Base-by-base conservation (phyloP, 2,888 invertebrate genomes). In the Eupeodes luniger region DNA sequence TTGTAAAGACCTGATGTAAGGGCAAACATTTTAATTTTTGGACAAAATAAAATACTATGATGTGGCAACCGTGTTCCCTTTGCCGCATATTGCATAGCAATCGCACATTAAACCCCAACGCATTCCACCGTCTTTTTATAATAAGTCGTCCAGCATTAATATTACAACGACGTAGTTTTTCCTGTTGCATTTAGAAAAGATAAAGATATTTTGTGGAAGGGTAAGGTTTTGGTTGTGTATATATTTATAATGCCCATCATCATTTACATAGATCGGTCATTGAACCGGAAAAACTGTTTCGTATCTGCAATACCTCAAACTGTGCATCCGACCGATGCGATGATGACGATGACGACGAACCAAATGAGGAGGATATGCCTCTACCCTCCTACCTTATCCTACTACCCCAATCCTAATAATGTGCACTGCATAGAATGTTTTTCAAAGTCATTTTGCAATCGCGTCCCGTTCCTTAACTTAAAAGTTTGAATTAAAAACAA, bases 271-370 rank as follows among this genome's bases (percentile, higher is more conserved):
- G 77, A 88, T 88, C 88, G 88, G 88, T 88, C 88, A 88, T 88
- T 88, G 88, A 88, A 88, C 88, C 85, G 88, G 85, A 88, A 80
- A 72, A 85, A 88, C 85, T 66, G 82, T 82, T 86, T 86, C 62
- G 78, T 86, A 86, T 86, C 80, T 87, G 83, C 84, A 83, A 75
- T 80, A 67, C 70, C 67, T 62, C 76, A 70, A 72, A 83, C 78
- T 61, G 40, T 69, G 69, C 70, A 77, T 61, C 67, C 40, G 72
- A 57, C 9, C 10, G 62, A 62, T 2, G 61, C 40, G 40, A 40
- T 40, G 40, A 40, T 9, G 5, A 40, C 40, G 40, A 40, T 9
- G 40, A 40, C 40, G 40, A 40, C 40, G 40, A 40, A 40, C 40
- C 40, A 40, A 40, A 64, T 27, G 66, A 49, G 1, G 64, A 47